Evolutionary conservation across 2,888 invertebrate species (phyloP).

Genomic region (Eupithecia centaureata): DNA sequence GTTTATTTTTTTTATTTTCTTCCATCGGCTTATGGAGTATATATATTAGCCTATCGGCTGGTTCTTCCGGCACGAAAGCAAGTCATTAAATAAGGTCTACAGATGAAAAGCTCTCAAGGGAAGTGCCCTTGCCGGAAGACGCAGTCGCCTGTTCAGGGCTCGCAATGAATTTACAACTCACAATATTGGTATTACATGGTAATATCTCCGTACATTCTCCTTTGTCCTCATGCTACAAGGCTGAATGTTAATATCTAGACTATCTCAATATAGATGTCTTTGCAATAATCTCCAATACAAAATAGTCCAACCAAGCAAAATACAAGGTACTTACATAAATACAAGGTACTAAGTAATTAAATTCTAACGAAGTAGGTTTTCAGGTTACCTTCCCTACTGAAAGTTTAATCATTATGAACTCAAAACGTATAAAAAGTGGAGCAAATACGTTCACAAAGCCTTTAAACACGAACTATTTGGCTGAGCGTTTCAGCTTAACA

Average conservation of each 20-base stretch:
- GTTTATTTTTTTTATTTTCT: no score
- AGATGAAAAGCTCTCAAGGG: neutral
- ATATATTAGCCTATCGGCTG: neutral
- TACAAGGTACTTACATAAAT: conserved; percentile 11
- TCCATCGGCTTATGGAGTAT: no score
- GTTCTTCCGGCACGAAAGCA: neutral
- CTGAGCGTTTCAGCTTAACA: conserved; percentile 27
- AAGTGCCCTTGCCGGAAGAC: neutral
- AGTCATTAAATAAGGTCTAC: neutral
- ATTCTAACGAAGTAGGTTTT: conserved; percentile 45
- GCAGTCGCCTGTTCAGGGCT: neutral
- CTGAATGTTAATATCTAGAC: conserved; percentile 2
- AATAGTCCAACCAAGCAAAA: no score
- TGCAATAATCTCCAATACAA: conserved; percentile 9
- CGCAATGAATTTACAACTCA: neutral
- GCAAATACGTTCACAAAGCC: conserved; percentile 33
- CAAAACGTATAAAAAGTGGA: conserved; percentile 28
- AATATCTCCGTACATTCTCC: conserved; percentile 2
- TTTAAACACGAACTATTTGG: conserved; percentile 25
- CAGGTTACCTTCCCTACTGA: conserved; percentile 28
- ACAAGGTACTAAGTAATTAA: conserved; percentile 32
- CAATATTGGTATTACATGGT: neutral
- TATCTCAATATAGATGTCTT: no score
- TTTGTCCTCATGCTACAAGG: neutral
- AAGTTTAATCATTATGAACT: conserved; percentile 46